Percentiles rank a stretch among this genome's conserved stretches.
Conservation (phyloP, 2,888 invertebrate species). For the Pachliopta kotzebuea region DNA sequence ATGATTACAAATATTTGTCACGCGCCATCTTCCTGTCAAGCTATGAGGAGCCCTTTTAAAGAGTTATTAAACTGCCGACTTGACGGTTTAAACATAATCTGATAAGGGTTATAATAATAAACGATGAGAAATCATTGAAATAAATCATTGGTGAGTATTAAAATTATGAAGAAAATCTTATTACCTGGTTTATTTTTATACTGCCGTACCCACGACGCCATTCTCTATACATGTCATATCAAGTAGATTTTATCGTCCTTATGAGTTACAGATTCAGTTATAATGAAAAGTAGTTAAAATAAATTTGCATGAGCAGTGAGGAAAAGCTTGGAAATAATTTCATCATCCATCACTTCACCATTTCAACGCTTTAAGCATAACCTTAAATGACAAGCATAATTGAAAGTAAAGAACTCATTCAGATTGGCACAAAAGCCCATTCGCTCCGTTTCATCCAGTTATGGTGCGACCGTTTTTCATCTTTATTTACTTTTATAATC, state of each 20-base stretch:
- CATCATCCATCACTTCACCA: too few species aligned
- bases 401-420: background rate
- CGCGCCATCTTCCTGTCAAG: conserved; percentile 27
- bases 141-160: conserved; percentile 20
- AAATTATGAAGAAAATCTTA: conserved; percentile 18
- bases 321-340: too few species aligned
- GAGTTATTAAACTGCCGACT: conserved; percentile 22
- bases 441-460: conserved; percentile 4
- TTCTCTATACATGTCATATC: too few species aligned
- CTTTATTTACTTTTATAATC: conserved; percentile 25
- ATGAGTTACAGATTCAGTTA: too few species aligned
- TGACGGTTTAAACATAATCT: conserved; percentile 21
- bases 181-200: conserved; percentile 4
- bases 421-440: background rate
- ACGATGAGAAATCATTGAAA: conserved; percentile 9
- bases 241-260: too few species aligned
- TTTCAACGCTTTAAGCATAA: too few species aligned
- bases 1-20: conserved; percentile 24
- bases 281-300: too few species aligned
- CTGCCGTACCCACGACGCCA: background rate
- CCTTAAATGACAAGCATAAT: background rate
- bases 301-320: too few species aligned
- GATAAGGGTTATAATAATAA: conserved; percentile 17
- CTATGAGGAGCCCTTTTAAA: conserved; percentile 19
- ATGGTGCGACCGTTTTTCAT: conserved; percentile 9